Evolutionary conservation across 1,140 invertebrate species (phyloP).

Genomic region (Philopotamus ludificatus): DNA sequence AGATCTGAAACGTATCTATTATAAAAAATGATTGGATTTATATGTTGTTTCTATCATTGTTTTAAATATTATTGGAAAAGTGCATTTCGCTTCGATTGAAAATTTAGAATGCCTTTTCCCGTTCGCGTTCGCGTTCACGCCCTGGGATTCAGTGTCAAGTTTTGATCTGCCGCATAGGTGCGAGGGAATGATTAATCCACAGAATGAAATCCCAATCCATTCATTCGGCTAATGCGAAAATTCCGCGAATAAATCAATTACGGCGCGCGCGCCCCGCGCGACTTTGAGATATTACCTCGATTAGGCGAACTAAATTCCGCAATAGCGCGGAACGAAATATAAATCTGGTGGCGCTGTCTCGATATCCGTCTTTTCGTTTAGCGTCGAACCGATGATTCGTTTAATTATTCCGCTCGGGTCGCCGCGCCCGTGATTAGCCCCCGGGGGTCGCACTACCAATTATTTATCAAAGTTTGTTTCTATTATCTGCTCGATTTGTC

Average conservation of each 20-base stretch:
- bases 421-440: slow-evolving; percentile 37
- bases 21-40: too few species aligned
- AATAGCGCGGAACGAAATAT: slow-evolving; percentile 37
- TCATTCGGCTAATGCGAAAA: slow-evolving; percentile 39
- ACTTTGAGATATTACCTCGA: slow-evolving; percentile 41
- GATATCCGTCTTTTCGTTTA: slow-evolving; percentile 24
- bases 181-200: too few species aligned
- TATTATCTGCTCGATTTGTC: slow-evolving; percentile 42
- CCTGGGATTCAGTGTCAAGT: too few species aligned
- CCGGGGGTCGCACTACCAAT: slow-evolving; percentile 16
- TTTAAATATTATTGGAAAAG: too few species aligned
- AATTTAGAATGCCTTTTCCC: too few species aligned
- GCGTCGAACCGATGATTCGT: slow-evolving; percentile 39
- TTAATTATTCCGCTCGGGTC: slow-evolving; percentile 41
- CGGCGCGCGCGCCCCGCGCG: slow-evolving; percentile 18
- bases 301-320: slow-evolving; percentile 41
- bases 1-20: too few species aligned
- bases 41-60: too few species aligned
- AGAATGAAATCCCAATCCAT: neutral
- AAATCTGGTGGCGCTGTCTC: slow-evolving; percentile 36
- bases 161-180: too few species aligned
- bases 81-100: too few species aligned
- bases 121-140: too few species aligned
- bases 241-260: slow-evolving; percentile 42
- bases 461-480: slow-evolving; percentile 42